Evolutionary conservation across 2,113 vertebrate genomes (phyloP).

Genomic region (Speoplatyrhinus poulsoni): DNA sequence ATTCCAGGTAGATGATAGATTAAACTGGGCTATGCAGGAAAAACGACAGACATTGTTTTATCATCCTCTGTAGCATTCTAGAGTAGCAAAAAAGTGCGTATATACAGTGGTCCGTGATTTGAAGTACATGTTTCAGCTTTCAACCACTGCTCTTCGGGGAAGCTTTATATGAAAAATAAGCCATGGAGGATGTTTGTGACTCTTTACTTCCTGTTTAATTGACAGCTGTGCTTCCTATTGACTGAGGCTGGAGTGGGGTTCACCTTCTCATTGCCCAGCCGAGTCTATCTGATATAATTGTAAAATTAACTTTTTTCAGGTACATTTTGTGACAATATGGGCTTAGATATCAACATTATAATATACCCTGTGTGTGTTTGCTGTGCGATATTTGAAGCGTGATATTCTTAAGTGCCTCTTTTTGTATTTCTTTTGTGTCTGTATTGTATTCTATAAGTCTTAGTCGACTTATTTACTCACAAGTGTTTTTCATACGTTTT

Average conservation of each 20-base stretch:
- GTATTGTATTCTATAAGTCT: slow-evolving; percentile 41
- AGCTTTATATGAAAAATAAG: slow-evolving; percentile 38
- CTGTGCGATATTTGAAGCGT: slow-evolving; percentile 19
- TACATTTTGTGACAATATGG: slow-evolving; percentile 48
- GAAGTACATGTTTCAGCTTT: slow-evolving; percentile 15
- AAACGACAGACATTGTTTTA: background rate
- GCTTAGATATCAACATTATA: slow-evolving; percentile 43
- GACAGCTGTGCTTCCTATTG: slow-evolving; percentile 43
- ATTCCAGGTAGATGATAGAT: too few relatives aligned
- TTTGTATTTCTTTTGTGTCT: slow-evolving; percentile 58
- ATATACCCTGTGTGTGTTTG: slow-evolving; percentile 18
- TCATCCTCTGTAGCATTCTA: background rate
- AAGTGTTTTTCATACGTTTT: slow-evolving; percentile 56
- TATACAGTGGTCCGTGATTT: background rate
- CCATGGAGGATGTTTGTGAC: slow-evolving; percentile 30
- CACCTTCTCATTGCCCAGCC: slow-evolving; percentile 18
- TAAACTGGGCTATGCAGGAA: background rate
- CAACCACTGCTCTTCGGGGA: slow-evolving; percentile 11
- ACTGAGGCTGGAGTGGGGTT: background rate
- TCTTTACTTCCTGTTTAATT: slow-evolving; percentile 6
- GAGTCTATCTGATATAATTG: slow-evolving; percentile 62
- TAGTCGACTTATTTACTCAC: slow-evolving; percentile 33
- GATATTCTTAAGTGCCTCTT: slow-evolving; percentile 77
- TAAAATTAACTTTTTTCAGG: slow-evolving; percentile 61
- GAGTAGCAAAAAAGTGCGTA: background rate